phyloP scores from a whole-genome alignment of 2,113 vertebrate species.

The Gulo gulo region DNA sequence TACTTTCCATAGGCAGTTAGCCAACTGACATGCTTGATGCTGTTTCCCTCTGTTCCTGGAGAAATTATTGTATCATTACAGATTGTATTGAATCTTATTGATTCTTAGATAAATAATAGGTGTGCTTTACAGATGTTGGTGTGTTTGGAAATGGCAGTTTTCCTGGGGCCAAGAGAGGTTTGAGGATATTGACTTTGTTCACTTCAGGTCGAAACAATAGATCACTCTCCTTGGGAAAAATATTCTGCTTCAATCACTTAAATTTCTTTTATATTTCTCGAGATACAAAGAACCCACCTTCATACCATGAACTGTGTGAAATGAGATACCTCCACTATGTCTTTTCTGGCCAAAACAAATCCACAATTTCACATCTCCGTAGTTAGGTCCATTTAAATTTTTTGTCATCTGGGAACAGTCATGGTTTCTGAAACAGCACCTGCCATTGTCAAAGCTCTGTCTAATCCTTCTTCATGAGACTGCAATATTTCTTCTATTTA shows the following conservation, averaged over 20 bases:
- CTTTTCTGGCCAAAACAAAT: slow-evolving; percentile 12
- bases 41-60: background rate
- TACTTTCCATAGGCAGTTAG: background rate
- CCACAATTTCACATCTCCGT: background rate
- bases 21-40: background rate
- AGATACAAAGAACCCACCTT: background rate
- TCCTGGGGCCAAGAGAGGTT: background rate
- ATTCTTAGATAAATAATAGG: background rate
- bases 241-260: background rate
- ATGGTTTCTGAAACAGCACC: background rate
- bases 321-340: background rate
- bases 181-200: background rate
- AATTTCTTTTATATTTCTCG: background rate
- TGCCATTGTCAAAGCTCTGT: background rate
- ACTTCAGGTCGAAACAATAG: slow-evolving; percentile 5
- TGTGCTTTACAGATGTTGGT: background rate
- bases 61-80: background rate
- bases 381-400: background rate
- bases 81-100: background rate
- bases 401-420: background rate
- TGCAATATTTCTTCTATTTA: background rate
- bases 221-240: slow-evolving; percentile 3
- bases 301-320: background rate
- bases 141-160: background rate
- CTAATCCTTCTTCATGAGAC: slow-evolving; percentile 3